phyloP scores from a whole-genome alignment of 2,888 invertebrate genomes.

The Sphinx pinastri region DNA sequence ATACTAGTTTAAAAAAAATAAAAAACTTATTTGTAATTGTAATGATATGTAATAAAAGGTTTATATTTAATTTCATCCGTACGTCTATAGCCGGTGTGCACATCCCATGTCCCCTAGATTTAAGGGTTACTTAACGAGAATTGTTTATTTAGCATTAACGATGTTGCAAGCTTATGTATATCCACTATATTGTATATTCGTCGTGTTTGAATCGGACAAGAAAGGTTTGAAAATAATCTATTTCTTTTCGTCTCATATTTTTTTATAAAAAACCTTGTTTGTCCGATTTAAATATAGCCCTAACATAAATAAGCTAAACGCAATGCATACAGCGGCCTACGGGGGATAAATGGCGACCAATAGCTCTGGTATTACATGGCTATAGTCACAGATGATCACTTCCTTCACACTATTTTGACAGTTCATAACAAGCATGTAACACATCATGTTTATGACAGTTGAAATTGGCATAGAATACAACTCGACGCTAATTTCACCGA shows the following conservation, averaged over 20 bases:
- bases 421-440: too few relatives aligned
- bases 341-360: not conserved
- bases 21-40: constrained; percentile 67
- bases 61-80: constrained; percentile 59
- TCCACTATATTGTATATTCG: constrained; percentile 36
- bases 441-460: too few relatives aligned
- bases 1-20: constrained; percentile 60
- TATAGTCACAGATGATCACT: too few relatives aligned
- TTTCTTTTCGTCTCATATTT: too few relatives aligned
- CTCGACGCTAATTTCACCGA: too few relatives aligned
- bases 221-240: not conserved
- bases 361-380: not conserved
- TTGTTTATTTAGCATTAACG: constrained; percentile 36
- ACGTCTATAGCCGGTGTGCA: constrained; percentile 42
- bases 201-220: constrained; percentile 6
- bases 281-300: constrained; percentile 2
- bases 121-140: constrained; percentile 36
- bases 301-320: constrained; percentile 1
- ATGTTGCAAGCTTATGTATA: constrained; percentile 40
- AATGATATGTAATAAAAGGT: constrained; percentile 66
- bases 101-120: constrained; percentile 34
- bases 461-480: too few relatives aligned
- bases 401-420: too few relatives aligned
- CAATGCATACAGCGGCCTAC: not conserved
- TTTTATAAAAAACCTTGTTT: not conserved